Evolutionary conservation across 2,888 invertebrate genomes (phyloP), one percentile per base, ranked within the genome.

Genomic region (Dasypolia templi): DNA sequence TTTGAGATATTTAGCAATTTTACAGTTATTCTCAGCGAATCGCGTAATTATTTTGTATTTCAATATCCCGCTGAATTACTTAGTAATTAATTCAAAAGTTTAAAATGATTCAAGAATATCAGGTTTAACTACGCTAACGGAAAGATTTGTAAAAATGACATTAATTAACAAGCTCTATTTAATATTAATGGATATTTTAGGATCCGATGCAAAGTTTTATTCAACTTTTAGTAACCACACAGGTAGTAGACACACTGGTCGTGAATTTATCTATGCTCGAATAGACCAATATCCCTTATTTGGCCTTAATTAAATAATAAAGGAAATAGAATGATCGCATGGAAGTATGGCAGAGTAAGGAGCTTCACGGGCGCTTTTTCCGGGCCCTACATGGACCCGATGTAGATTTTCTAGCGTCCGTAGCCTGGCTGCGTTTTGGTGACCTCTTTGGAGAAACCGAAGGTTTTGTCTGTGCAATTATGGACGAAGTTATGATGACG

Each of bases 91-190:
- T 51, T 42, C 14, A 39, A 51, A 63, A 63, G 46, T 72, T 63
- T 53, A 6, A 44, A 35, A 72, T 35, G 1, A 59, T 49, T 42
- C 29, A 42, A 42, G 26, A 63, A 56, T 72, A 58, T 71, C 12
- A 39, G 14, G 14, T 74, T 62, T 53, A 46, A 67, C 56, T 32
- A 26, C 22, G 49, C 14, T 44, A n/a, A 11, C 19, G 17, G 4
- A 55, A 46, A 22, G 22, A 12, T 59, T 59, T 76, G 19, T 35
- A 51, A 46, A 42, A 59, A 74, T 46, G 32, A 62, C 19, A 46
- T n/a, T 26, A 6, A 62, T 3, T 42, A 59, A 72, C 22, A 19
- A 44, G 29, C 62, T 39, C 9, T 44, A 56, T 71, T 46, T 35
- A 17, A 56, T 22, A 49, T 49, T 49, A n/a, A 26, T 49, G 2